A percentile compares a stretch with the other conserved stretches of the same genome.
These are phyloP conservation scores for Parauchenoglanis punctatus DNA, from an alignment of 2,797 vertebrate genomes.

Conservation along the genomic window DNA sequence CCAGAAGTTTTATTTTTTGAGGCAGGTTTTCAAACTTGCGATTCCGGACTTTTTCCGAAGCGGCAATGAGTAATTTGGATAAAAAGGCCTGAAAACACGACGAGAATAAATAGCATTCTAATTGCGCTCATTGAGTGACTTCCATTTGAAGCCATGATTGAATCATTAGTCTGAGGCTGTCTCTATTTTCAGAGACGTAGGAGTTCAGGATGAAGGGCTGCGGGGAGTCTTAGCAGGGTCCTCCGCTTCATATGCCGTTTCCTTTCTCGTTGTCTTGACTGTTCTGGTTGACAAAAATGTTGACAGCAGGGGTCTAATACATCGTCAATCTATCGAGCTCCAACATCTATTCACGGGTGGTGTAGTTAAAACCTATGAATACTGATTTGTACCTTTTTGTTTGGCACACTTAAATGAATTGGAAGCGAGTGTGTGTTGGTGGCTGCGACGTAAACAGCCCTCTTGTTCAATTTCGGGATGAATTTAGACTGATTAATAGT, in stretches of 20 bases:
- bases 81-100: conserved; percentile 13
- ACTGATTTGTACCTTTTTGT: conserved; percentile 39
- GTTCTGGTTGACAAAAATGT: conserved; percentile 21
- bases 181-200: conserved; percentile 43
- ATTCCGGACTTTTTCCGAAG: background rate
- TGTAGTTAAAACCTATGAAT: conserved; percentile 25
- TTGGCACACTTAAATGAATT: conserved; percentile 20
- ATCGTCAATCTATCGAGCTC: conserved; percentile 28
- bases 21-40: background rate
- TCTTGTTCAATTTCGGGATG: conserved; percentile 28
- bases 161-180: conserved; percentile 40
- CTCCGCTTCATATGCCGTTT: conserved; percentile 21
- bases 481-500: conserved; percentile 23
- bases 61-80: conserved; percentile 5
- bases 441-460: conserved; percentile 15
- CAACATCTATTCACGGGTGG: conserved; percentile 20
- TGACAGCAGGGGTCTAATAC: conserved; percentile 31
- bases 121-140: conserved; percentile 42
- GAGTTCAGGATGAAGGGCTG: conserved; percentile 40
- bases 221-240: conserved; percentile 36
- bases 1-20: background rate
- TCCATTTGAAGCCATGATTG: conserved; percentile 37
- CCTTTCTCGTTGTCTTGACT: conserved; percentile 35
- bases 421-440: conserved; percentile 14
- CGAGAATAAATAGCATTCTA: conserved; percentile 39